Evolutionary conservation across 2,113 vertebrate genomes (phyloP), one percentile per base, ranked within the genome.

Genomic region (Acanthochromis polyacanthus): DNA sequence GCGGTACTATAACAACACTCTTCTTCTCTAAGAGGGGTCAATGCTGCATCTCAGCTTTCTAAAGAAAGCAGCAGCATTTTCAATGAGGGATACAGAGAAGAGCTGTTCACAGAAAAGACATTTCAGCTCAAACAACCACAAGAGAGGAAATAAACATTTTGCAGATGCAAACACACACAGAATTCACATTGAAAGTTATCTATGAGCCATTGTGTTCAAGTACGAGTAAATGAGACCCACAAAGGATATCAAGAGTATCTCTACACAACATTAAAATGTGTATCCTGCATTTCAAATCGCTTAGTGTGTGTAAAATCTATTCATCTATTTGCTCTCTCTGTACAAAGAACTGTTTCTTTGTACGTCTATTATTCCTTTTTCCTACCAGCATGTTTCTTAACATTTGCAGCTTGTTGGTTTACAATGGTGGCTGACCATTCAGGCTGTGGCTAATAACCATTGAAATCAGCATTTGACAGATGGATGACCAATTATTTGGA

Each of bases 11-110:
- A 80, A 89, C 88, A 90, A 84, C 82, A 82, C 88, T 84, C 69
- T 57, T 84, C 76, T 83, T 81, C 86, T 84, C 72, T 83, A 56
- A 88, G 87, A 88, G 90, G 82, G 87, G 90, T 91, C 85, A 82
- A 82, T 25, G 74, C 71, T 81, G 72, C 79, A 76, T 80, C 86
- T 80, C 68, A 30, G 80, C 79, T 84, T 88, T 85, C 84, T 82
- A 78, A 84, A 92, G 82, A 84, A 89, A 88, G 84, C 66, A 69
- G 68, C 79, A 57, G 85, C 75, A 81, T 91, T 93, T 90, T 55
- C 71, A 86, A 65, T 80, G 70, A 83, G 81, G 66, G 65, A 89
- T 64, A 85, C 63, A 85, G 70, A 89, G 73, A 45, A 77, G 89
- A 86, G 80, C 71, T 83, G 90, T 86, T 91, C 75, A 60, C 79